Evolutionary conservation across 1,140 invertebrate genomes (phyloP).

Genomic region (Himalopsyche phryganea): DNA sequence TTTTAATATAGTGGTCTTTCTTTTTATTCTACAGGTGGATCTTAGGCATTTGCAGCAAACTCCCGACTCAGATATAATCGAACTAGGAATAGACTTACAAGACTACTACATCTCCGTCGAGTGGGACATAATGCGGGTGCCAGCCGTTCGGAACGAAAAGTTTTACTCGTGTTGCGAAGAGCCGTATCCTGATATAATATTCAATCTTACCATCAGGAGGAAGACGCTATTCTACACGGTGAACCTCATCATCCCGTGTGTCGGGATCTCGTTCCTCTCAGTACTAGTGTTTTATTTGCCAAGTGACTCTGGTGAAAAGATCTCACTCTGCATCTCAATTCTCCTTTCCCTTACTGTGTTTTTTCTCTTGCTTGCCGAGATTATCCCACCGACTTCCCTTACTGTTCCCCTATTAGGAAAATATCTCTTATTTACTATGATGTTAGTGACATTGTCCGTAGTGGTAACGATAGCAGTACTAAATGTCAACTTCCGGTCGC

Average conservation of each 20-base stretch:
- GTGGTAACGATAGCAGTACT: slow-evolving; percentile 97
- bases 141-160: slow-evolving; percentile 81
- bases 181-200: slow-evolving; percentile 94
- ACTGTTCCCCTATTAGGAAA: slow-evolving; percentile 96
- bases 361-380: slow-evolving; percentile 95
- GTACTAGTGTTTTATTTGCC: slow-evolving; percentile 98
- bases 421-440: slow-evolving; percentile 99
- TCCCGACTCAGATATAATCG: slow-evolving; percentile 77
- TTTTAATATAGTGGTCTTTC: too few species aligned
- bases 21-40: slow-evolving; percentile 64
- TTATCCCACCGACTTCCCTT: slow-evolving; percentile 98
- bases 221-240: slow-evolving; percentile 98
- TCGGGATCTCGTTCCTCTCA: slow-evolving; percentile 95
- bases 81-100: slow-evolving; percentile 85
- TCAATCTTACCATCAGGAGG: slow-evolving; percentile 93
- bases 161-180: slow-evolving; percentile 89
- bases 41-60: slow-evolving; percentile 79
- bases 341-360: slow-evolving; percentile 98
- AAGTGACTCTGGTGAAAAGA: slow-evolving; percentile 96
- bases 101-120: slow-evolving; percentile 96
- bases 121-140: slow-evolving; percentile 93
- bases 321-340: slow-evolving; percentile 97
- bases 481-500: slow-evolving; percentile 97
- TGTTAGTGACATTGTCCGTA: slow-evolving; percentile 95
- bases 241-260: slow-evolving; percentile 93